Evolutionary conservation across 2,888 invertebrate species (phyloP).

Genomic region (Iselma pallidipennis): DNA sequence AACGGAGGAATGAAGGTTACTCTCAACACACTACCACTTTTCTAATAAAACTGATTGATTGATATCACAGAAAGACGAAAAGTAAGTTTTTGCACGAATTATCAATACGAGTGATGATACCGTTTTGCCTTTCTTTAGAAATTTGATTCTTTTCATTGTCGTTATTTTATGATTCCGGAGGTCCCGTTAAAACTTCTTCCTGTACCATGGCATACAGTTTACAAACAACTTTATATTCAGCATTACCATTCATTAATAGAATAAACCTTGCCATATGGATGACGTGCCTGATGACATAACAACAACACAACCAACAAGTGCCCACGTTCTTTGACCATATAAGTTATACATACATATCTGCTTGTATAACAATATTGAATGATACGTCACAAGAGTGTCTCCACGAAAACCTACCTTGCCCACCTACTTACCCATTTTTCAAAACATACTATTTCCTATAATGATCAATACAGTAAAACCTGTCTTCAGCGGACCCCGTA

Average conservation of each 20-base stretch:
- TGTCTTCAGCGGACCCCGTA: too few species aligned
- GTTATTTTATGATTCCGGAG: too few species aligned
- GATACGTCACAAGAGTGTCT: neutral
- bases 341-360: neutral
- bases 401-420: too few species aligned
- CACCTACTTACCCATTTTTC: conserved; percentile 1
- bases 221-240: neutral
- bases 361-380: neutral
- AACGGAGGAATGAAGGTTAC: neutral
- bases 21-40: too few species aligned
- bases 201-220: too few species aligned
- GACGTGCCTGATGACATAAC: neutral
- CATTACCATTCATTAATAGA: neutral
- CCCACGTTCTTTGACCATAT: neutral
- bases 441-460: neutral
- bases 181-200: too few species aligned
- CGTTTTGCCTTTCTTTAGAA: too few species aligned
- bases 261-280: neutral
- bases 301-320: neutral
- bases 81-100: too few species aligned
- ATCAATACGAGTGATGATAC: neutral
- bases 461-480: too few species aligned
- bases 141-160: too few species aligned
- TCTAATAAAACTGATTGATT: too few species aligned
- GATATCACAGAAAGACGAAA: too few species aligned